Conservation (phyloP, 2,797 vertebrate genomes). For the Leuciscus waleckii region DNA sequence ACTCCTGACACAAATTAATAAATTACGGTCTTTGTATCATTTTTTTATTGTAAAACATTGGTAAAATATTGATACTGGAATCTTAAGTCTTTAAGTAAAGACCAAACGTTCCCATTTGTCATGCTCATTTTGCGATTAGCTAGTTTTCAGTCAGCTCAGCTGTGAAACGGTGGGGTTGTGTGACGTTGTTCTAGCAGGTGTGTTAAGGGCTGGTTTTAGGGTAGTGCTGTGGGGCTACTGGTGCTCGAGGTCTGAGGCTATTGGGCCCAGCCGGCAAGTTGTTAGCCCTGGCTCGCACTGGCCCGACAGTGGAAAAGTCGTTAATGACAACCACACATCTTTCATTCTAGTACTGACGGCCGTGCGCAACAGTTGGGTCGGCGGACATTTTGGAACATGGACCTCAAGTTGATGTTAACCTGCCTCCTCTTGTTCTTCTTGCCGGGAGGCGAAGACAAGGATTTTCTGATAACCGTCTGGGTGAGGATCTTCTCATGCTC, state of each 20-base stretch:
- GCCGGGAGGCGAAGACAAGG: slow-evolving; percentile 80
- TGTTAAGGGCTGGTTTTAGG: not conserved
- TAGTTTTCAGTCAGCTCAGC: no score
- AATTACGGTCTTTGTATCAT: no score
- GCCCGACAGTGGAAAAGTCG: not conserved
- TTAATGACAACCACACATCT: not conserved
- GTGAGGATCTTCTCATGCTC: slow-evolving; percentile 89
- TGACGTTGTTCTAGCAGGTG: no score
- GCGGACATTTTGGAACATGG: slow-evolving; percentile 94
- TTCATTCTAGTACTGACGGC: slow-evolving; percentile 89
- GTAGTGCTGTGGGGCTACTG: no score
- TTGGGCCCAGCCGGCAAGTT: not conserved
- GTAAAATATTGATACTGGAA: no score
- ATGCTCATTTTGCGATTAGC: no score
- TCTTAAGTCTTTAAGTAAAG: no score
- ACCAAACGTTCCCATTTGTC: no score
- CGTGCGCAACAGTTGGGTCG: slow-evolving; percentile 92
- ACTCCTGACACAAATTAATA: no score
- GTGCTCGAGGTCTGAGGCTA: no score
- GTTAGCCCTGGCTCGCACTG: not conserved
- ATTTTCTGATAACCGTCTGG: slow-evolving; percentile 85
- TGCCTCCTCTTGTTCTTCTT: slow-evolving; percentile 92
- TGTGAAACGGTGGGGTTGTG: no score
- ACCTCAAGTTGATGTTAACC: slow-evolving; percentile 86
- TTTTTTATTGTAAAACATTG: no score